Evolutionary conservation across 1,140 invertebrate species (phyloP), one percentile per base, ranked within the genome.

Genomic region (Dendrolimus punctatus): DNA sequence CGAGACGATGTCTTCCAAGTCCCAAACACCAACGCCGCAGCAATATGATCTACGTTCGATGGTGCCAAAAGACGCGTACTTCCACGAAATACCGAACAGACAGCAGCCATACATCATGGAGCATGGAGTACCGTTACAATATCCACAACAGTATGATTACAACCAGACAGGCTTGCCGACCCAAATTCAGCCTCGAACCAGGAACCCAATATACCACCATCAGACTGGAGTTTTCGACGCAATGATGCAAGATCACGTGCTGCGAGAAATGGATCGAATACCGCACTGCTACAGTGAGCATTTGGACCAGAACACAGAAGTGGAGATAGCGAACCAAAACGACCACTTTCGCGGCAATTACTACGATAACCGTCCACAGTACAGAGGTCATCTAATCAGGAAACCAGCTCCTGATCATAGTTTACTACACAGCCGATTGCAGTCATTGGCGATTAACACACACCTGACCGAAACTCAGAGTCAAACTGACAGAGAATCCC

Each of bases 401-500:
- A 87, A 79, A 58, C 79, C 80, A 8, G 60, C 68, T 8, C 73
- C 82, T 2, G 83, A 86, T 53, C 83, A 87, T 23, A 81, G 55
- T 54, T 63, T 87, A 9, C 61, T 88, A 2, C 81, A 86, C 51
- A 85, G 79, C 41, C 58, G 84, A 10, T 67, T 88, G 36, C 85
- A 88, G 49, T 87, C 85, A 0, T 64, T 88, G 50, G 87, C 87
- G 5, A 87, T 88, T 5, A 87, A 88, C 59, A 88, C 87, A 1
- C 81, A 87, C 61, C 64, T 88, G 46, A 82, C 83, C 4, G 87
- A 87, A 61, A 80, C 79, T 0, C 86, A 88, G 45, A 87, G 83
- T 64, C 86, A 88, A 58, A 69, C 87, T 5, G 91, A 92, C 62
- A 72, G 89, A 47, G 92, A 93, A 65, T 90, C 90, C 0, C 92